Base-by-base conservation (phyloP, 2,113 vertebrate genomes). In the Todiramphus saurophagus region DNA sequence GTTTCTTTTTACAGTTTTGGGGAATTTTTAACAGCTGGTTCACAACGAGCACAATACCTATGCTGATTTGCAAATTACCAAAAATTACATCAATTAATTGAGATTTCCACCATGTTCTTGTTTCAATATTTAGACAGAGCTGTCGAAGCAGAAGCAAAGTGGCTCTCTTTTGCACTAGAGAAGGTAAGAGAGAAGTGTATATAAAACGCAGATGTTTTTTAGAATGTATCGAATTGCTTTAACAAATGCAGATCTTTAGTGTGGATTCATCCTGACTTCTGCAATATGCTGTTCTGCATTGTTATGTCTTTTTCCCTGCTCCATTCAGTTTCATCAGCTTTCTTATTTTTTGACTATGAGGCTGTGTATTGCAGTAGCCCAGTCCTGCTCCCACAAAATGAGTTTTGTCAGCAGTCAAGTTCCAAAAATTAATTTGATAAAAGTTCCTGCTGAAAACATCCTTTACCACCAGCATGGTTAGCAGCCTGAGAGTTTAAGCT, bases 141-240 rank as follows among this genome's bases (percentile, higher is more conserved):
- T 99, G 99, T 97, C 97, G 93, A 72, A 99, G 99, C 96, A 98
- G 98, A 91, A 98, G 97, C 94, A 98, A 98, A 93, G 98, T 99
- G 55, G 98, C 99, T 11, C 97, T 99, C 68, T 92, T 98, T 11
- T 99, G 99, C 46, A 73, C 97, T 95, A 98, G 97, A 98, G 98
- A 99, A 98, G 99, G 99, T 99, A 97, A 97, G 95, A 89, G 86
- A 77, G 14, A 82, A 79, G 11, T 53, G 18, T 28, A 14, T 69
- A 19, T 79, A 39, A 85, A 88, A 11, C 5, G 55, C 43, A 78
- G 20, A 3, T 56, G 13, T 25, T 83, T 88, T 78, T 59, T 24
- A 87, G 60, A 60, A 79, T 68, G 14, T 50, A 11, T 64, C 89
- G 51, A 72, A 81, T 83, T 20, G 28, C 9, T 63, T 83, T 15